Conservation (phyloP, 64 coral and sea anemone genomes). For the Stylophora pistillata region DNA sequence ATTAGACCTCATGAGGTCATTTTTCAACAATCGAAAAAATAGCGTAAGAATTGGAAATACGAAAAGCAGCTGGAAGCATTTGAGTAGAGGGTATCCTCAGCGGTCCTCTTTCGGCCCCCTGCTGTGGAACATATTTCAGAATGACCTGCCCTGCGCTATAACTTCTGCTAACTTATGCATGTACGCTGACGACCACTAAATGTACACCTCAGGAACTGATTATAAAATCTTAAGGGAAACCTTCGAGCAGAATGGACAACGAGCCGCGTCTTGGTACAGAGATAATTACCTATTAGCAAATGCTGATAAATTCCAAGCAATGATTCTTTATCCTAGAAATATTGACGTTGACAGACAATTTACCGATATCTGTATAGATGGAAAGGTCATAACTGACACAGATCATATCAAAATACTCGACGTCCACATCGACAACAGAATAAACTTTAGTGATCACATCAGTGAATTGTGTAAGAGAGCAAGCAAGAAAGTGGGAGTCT, state of each 20-base stretch:
- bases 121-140: constrained; percentile 61
- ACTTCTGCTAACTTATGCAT: background rate
- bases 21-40: constrained; percentile 21
- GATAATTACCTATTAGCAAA: constrained; percentile 23
- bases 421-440: no score
- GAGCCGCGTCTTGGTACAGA: constrained; percentile 25
- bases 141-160: constrained; percentile 43
- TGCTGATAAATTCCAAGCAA: constrained; percentile 8
- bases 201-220: background rate
- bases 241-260: no score
- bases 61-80: constrained; percentile 10
- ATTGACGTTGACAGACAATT: no score
- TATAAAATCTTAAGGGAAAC: no score
- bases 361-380: no score
- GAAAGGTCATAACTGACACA: no score
- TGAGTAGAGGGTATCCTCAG: constrained; percentile 45
- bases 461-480: no score
- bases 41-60: constrained; percentile 13
- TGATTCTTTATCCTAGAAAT: no score
- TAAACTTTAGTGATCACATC: no score
- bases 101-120: constrained; percentile 25
- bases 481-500: no score
- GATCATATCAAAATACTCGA: no score
- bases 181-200: background rate
- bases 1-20: constrained; percentile 5